A percentile compares a stretch with the other conserved stretches of the same genome.
Evolutionary conservation across 2,888 invertebrate genomes (phyloP).

Genomic region (Phytoseiulus persimilis): DNA sequence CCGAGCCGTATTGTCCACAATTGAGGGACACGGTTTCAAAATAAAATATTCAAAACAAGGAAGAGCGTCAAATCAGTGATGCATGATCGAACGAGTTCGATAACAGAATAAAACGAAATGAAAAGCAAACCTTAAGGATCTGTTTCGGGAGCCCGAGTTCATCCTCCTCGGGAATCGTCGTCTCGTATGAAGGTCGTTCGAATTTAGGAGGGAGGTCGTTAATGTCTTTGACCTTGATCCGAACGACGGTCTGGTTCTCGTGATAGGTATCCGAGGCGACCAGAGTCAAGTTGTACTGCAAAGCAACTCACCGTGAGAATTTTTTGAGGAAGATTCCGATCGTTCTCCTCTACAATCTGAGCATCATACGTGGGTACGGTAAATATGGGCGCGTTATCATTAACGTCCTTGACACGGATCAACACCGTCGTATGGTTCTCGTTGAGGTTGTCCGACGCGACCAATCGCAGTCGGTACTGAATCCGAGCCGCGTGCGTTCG

Average conservation of each 20-base stretch:
- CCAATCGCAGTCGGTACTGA: constrained; percentile 85
- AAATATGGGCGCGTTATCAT: constrained; percentile 95
- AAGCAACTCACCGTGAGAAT: constrained; percentile 66
- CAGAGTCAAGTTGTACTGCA: constrained; percentile 74
- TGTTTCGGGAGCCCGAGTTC: constrained; percentile 56
- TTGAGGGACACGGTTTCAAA: too few species aligned
- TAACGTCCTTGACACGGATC: constrained; percentile 93
- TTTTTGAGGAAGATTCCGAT: constrained; percentile 83
- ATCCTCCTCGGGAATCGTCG: constrained; percentile 67
- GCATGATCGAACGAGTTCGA: too few species aligned
- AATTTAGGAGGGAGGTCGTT: constrained; percentile 81
- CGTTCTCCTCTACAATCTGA: constrained; percentile 90
- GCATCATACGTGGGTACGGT: constrained; percentile 86
- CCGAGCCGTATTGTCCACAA: too few species aligned
- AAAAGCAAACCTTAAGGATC: constrained; percentile 48
- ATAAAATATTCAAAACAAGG: too few species aligned
- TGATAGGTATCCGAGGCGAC: constrained; percentile 81
- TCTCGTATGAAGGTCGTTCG: constrained; percentile 62
- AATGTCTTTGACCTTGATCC: constrained; percentile 72
- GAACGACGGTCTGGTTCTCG: constrained; percentile 74
- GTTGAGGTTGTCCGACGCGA: constrained; percentile 90
- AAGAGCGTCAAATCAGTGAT: too few species aligned
- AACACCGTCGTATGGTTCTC: constrained; percentile 94
- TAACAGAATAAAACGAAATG: background rate
- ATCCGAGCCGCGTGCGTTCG: background rate